Conservation (phyloP, 2,797 vertebrate species). For the Oreonectes daqikongensis region DNA sequence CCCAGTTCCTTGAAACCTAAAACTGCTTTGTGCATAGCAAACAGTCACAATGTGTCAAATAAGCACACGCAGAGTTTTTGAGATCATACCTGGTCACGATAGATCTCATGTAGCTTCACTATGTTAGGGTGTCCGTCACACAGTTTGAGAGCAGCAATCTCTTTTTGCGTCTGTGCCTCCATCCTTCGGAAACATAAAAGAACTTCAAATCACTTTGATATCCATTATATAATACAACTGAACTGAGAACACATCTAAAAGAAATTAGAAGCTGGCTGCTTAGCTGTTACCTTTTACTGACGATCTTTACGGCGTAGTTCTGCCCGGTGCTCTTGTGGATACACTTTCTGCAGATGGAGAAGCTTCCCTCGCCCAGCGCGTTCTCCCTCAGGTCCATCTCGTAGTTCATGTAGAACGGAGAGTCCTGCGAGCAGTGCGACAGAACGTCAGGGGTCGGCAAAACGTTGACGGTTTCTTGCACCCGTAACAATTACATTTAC, state of each 20-base stretch:
- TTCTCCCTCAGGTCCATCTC: constrained; percentile 94
- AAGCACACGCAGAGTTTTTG: constrained; percentile 2
- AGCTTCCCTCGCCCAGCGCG: constrained; percentile 94
- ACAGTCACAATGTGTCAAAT: not conserved
- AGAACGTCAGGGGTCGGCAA: not conserved
- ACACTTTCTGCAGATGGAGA: constrained; percentile 97
- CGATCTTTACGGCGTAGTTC: constrained; percentile 95
- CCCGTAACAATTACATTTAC: too few species aligned
- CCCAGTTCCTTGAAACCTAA: constrained; percentile 63
- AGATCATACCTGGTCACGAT: constrained; percentile 91
- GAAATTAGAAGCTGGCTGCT: constrained; percentile 1
- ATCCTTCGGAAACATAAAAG: constrained; percentile 77
- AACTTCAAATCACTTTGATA: not conserved
- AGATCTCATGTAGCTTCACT: constrained; percentile 93
- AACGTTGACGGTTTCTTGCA: not conserved
- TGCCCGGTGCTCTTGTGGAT: constrained; percentile 93
- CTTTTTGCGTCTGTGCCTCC: constrained; percentile 95
- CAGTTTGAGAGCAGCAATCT: constrained; percentile 94
- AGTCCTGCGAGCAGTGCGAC: constrained; percentile 80
- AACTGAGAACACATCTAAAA: constrained; percentile 2
- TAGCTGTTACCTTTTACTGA: constrained; percentile 90
- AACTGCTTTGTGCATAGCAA: not conserved
- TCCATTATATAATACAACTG: not conserved
- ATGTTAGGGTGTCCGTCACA: constrained; percentile 97
- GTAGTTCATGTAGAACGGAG: constrained; percentile 93